Evolutionary conservation across 2,797 vertebrate genomes (phyloP).

Genomic region (Rhinichthys osculus): DNA sequence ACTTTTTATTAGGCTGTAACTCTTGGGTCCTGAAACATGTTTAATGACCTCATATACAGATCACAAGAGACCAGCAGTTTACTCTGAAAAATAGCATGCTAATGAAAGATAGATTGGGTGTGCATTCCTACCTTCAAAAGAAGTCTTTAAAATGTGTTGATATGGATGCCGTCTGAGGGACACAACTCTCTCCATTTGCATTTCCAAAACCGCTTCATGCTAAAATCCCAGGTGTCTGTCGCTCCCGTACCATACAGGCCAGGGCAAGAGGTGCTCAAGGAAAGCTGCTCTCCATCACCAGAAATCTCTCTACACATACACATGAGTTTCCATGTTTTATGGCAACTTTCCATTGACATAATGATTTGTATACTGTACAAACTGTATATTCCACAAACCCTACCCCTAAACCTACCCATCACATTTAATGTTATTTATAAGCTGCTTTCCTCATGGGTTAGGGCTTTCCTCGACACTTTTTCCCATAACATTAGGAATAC

Average conservation of each 20-base stretch:
- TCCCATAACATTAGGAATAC: not conserved
- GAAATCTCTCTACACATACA: not conserved
- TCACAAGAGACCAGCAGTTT: constrained; percentile 46
- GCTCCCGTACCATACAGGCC: not conserved
- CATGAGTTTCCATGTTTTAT: not conserved
- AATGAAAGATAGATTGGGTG: constrained; percentile 44
- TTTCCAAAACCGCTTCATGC: constrained; percentile 58
- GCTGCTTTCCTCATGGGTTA: not conserved
- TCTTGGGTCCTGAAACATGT: constrained; percentile 59
- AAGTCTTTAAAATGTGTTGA: constrained; percentile 46
- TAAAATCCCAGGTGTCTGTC: constrained; percentile 59
- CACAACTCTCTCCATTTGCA: constrained; percentile 53
- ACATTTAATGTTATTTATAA: not conserved
- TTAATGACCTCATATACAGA: constrained; percentile 66
- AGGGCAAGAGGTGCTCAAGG: not conserved
- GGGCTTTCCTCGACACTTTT: not conserved
- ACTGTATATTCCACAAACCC: not conserved
- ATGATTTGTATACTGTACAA: not conserved
- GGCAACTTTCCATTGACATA: not conserved
- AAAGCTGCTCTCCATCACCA: constrained; percentile 9
- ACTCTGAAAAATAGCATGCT: constrained; percentile 27
- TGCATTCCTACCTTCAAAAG: constrained; percentile 63
- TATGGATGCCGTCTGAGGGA: constrained; percentile 2
- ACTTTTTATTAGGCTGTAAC: constrained; percentile 59
- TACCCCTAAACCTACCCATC: not conserved